A percentile compares a stretch with the other conserved stretches of the same genome.
Evolutionary conservation across 1,140 invertebrate genomes (phyloP).

Genomic region (Halictus rubicundus): DNA sequence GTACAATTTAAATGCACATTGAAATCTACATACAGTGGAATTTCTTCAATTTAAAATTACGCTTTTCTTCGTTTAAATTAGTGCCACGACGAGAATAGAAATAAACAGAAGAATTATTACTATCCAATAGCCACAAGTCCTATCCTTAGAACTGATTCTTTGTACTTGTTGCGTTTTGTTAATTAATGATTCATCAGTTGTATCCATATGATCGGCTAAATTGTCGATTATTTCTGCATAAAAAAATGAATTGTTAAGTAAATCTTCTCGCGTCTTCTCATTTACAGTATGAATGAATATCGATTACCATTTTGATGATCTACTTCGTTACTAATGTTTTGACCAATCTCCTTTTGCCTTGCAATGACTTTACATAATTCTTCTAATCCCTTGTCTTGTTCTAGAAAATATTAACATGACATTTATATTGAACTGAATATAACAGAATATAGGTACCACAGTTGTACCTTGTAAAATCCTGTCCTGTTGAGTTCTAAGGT

Average conservation of each 20-base stretch:
- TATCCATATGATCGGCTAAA: slow-evolving; percentile 87
- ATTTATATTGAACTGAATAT: neutral
- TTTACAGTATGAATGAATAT: neutral
- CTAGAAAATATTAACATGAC: slow-evolving; percentile 77
- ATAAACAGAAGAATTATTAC: slow-evolving; percentile 85
- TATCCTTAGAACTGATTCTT: slow-evolving; percentile 85
- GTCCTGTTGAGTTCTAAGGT: slow-evolving; percentile 72
- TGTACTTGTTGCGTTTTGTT: slow-evolving; percentile 85
- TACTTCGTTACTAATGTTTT: slow-evolving; percentile 88
- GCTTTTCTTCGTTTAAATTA: slow-evolving; percentile 38
- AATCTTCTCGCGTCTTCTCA: slow-evolving; percentile 15
- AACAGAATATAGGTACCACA: neutral
- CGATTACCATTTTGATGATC: slow-evolving; percentile 88
- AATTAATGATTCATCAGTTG: slow-evolving; percentile 85
- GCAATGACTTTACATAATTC: slow-evolving; percentile 88
- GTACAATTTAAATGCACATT: neutral
- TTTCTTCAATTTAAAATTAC: neutral
- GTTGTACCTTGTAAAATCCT: slow-evolving; percentile 68
- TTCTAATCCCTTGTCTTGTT: slow-evolving; percentile 90
- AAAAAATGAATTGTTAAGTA: slow-evolving; percentile 12
- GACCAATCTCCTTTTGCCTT: slow-evolving; percentile 88
- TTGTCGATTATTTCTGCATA: slow-evolving; percentile 88
- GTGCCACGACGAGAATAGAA: slow-evolving; percentile 66
- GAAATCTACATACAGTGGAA: neutral
- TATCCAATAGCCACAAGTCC: slow-evolving; percentile 87